Percentiles rank a stretch among this genome's conserved stretches.
phyloP scores from a whole-genome alignment of 2,888 invertebrate species.

The Cetonia aurata region DNA sequence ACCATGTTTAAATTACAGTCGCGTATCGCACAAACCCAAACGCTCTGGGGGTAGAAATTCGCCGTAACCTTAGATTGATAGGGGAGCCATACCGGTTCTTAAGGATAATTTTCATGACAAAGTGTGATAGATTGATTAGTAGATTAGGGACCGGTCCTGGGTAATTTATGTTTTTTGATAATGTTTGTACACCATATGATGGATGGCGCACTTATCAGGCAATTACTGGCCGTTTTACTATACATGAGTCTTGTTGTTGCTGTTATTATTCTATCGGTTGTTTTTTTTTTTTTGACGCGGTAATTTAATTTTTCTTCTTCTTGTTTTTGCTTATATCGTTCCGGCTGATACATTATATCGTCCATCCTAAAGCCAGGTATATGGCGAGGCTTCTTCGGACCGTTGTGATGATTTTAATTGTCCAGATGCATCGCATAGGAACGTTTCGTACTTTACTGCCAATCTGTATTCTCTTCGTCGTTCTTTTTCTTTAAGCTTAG shows the following conservation, averaged over 20 bases:
- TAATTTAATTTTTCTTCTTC: not conserved
- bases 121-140: slow-evolving; percentile 63
- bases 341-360: not conserved
- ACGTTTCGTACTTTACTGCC: slow-evolving; percentile 46
- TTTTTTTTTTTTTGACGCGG: slow-evolving; percentile 6
- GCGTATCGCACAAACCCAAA: slow-evolving; percentile 13
- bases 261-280: slow-evolving; percentile 16
- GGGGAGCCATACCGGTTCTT: slow-evolving; percentile 56
- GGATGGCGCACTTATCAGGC: slow-evolving; percentile 60
- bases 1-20: slow-evolving; percentile 32
- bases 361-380: slow-evolving; percentile 34
- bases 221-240: slow-evolving; percentile 55
- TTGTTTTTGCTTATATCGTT: slow-evolving; percentile 12
- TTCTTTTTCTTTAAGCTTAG: slow-evolving; percentile 32
- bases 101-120: slow-evolving; percentile 63
- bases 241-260: slow-evolving; percentile 26
- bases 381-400: slow-evolving; percentile 11
- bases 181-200: slow-evolving; percentile 59
- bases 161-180: slow-evolving; percentile 58
- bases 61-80: slow-evolving; percentile 54
- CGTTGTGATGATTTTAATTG: slow-evolving; percentile 44
- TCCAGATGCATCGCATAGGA: slow-evolving; percentile 29
- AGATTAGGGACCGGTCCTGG: slow-evolving; percentile 56
- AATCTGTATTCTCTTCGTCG: slow-evolving; percentile 26
- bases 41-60: slow-evolving; percentile 38